Conservation (phyloP, 2,113 vertebrate species). For the Bombycilla garrulus region DNA sequence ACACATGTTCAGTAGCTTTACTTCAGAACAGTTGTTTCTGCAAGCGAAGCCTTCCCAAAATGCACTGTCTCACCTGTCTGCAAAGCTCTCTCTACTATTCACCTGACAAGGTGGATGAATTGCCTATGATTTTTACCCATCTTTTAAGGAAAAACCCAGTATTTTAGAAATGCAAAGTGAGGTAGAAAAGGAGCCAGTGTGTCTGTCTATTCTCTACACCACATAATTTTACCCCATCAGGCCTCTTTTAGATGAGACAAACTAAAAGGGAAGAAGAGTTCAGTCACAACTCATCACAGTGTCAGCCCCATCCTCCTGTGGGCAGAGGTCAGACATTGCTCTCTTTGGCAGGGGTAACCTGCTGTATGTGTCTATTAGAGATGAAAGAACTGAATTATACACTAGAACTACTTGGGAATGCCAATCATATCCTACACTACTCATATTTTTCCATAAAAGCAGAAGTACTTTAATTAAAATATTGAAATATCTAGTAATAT, state of each 20-base stretch:
- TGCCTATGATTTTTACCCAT: neutral
- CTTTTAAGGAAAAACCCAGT: neutral
- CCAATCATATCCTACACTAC: neutral
- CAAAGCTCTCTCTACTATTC: neutral
- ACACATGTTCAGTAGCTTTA: neutral
- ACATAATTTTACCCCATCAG: neutral
- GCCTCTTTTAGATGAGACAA: neutral
- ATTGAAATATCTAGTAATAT: neutral
- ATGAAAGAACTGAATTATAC: neutral
- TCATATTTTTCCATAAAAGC: neutral
- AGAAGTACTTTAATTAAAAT: neutral
- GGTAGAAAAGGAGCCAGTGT: neutral
- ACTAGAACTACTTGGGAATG: neutral
- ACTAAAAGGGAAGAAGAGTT: neutral
- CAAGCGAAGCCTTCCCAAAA: neutral
- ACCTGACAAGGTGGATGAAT: neutral
- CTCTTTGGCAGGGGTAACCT: neutral
- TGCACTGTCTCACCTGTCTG: neutral
- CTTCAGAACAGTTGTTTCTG: neutral
- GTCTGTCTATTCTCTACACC: neutral
- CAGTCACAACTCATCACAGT: neutral
- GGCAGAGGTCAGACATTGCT: neutral
- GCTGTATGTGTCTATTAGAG: neutral
- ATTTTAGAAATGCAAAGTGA: neutral
- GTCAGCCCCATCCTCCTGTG: neutral